Percentiles rank a stretch among this genome's conserved stretches.
These are phyloP conservation scores for Geopemphigus sp. DNA, from an alignment of 1,140 invertebrate genomes.

Conservation along the genomic window DNA sequence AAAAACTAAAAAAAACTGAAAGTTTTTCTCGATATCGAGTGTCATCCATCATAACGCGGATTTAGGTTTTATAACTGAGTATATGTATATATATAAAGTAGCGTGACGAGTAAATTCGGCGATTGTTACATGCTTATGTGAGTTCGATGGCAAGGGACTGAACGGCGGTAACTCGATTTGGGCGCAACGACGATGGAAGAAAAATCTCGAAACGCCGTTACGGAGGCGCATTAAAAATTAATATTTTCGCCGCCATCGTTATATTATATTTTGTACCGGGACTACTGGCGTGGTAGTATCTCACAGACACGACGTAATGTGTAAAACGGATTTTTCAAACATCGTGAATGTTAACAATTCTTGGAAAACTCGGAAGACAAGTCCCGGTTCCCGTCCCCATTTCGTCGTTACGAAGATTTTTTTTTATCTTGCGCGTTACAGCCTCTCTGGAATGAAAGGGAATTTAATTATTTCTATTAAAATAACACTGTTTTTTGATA, in stretches of 20 bases:
- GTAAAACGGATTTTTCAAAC: slow-evolving; percentile 13
- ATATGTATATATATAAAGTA: neutral
- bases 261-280: neutral
- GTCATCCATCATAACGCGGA: slow-evolving; percentile 3
- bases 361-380: neutral
- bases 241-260: no score
- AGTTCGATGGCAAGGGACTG: neutral
- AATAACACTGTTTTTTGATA: no score
- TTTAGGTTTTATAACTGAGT: neutral
- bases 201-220: neutral
- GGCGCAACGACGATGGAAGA: neutral
- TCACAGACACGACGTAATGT: neutral
- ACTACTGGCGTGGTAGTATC: no score
- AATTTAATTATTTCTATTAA: no score
- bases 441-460: no score
- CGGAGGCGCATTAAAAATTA: slow-evolving; percentile 11
- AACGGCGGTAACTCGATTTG: slow-evolving; percentile 8
- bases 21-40: neutral
- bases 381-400: no score
- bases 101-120: neutral
- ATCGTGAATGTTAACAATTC: neutral
- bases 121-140: neutral
- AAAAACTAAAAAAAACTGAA: neutral
- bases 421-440: no score
- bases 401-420: no score